Percentiles rank a stretch among this genome's conserved stretches.
Conservation (phyloP, 2,888 invertebrate species). For the Chrysotoxum bicinctum region DNA sequence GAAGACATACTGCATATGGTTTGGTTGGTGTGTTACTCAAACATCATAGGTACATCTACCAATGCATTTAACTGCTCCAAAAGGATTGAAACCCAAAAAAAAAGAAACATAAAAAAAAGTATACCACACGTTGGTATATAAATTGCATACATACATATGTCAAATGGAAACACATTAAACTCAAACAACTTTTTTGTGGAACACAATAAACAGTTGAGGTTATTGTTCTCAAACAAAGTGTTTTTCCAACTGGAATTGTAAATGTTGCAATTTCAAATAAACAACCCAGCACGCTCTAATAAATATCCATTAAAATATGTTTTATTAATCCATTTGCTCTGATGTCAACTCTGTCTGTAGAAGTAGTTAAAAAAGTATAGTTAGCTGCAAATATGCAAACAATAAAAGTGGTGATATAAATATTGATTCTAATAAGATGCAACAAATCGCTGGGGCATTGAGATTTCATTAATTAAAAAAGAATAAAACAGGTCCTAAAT, state of each 20-base stretch:
- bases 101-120: too few relatives aligned
- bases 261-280: slow-evolving; percentile 12
- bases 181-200: slow-evolving; percentile 8
- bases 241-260: slow-evolving; percentile 3
- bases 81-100: too few relatives aligned
- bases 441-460: too few relatives aligned
- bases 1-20: slow-evolving; percentile 6
- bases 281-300: slow-evolving; percentile 55
- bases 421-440: too few relatives aligned
- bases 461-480: too few relatives aligned
- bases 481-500: too few relatives aligned
- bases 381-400: not conserved
- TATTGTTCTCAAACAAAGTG: slow-evolving; percentile 42
- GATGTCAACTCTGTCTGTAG: not conserved
- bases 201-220: slow-evolving; percentile 31
- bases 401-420: too few relatives aligned
- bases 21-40: slow-evolving; percentile 39
- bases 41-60: slow-evolving; percentile 12
- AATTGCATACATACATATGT: slow-evolving; percentile 6
- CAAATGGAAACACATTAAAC: slow-evolving; percentile 1
- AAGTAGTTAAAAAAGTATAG: not conserved
- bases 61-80: slow-evolving; percentile 10
- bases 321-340: slow-evolving; percentile 48
- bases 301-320: slow-evolving; percentile 46
- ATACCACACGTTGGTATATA: too few relatives aligned